Percentiles rank a stretch among this genome's conserved stretches.
These are phyloP conservation scores for Drosophila miranda DNA, from an alignment of 1,140 invertebrate genomes.

Conservation along the genomic window DNA sequence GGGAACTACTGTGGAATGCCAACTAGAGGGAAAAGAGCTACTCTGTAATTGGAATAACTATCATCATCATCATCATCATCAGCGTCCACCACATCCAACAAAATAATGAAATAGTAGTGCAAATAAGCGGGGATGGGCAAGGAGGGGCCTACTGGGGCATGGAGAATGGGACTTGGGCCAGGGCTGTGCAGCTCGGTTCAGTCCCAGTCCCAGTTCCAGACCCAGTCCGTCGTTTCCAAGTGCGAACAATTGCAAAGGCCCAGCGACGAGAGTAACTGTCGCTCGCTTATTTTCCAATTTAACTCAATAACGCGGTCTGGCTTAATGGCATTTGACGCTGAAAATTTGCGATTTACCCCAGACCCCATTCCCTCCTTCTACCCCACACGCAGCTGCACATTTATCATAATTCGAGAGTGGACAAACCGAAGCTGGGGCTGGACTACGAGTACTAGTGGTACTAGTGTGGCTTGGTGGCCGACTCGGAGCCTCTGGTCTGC, in stretches of 20 bases:
- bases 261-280: constrained; percentile 55
- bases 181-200: constrained; percentile 22
- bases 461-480: neutral
- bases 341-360: constrained; percentile 74
- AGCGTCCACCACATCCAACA: constrained; percentile 34
- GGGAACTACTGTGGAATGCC: constrained; percentile 18
- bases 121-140: constrained; percentile 34
- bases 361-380: neutral
- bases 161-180: constrained; percentile 27
- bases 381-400: constrained; percentile 27
- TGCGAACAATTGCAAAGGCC: constrained; percentile 68
- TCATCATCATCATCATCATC: constrained; percentile 29
- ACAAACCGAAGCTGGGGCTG: constrained; percentile 14
- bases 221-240: constrained; percentile 44
- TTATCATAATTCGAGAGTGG: constrained; percentile 56
- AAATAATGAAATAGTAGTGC: constrained; percentile 61
- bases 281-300: constrained; percentile 80
- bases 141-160: constrained; percentile 3
- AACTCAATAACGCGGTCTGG: constrained; percentile 76
- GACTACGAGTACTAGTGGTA: neutral
- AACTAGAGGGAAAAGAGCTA: constrained; percentile 26
- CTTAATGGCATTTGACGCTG: constrained; percentile 78
- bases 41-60: constrained; percentile 46
- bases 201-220: constrained; percentile 3
- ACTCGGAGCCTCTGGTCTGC: constrained; percentile 22